Base-by-base conservation (phyloP, 2,888 invertebrate species). In the Helleia helle region DNA sequence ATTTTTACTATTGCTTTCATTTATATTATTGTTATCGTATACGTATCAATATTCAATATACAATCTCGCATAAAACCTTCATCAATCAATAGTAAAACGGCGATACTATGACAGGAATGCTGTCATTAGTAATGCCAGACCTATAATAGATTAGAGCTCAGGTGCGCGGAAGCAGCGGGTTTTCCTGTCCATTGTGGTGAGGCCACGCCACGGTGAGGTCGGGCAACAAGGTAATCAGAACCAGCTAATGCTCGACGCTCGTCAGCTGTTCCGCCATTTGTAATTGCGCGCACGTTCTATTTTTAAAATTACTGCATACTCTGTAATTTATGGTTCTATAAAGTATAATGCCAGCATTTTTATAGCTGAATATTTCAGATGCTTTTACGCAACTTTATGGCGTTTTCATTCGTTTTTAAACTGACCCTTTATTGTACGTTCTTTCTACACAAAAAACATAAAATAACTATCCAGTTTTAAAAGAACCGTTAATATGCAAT, bases 141-240 rank as follows among this genome's bases (percentile, higher is more conserved):
- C 34, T 18, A n/a, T 29, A 3, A 12, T 27, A 29, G 12, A 17
- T 11, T 7, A 11, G 34, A 34, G 34, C 18, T 34, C 55, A 56
- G 55, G 55, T 59, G 56, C 49, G 40, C 57, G 54, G 52, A 55
- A 58, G 54, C 47, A 50, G 54, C 49, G 49, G 50, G 47, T 55
- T 58, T 54, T 55, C 58, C 58, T 58, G 53, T 50, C 41, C 46
- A 48, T 50, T 50, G 46, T 47, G 46, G 46, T 42, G 42, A 38
- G 44, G 45, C 48, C 52, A 52, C 50, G 55, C 51, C 49, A 45
- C 29, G 34, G 40, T 41, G 51, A 58, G 55, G 55, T 55, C 55
- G 49, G 38, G 29, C 38, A 22, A 42, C 53, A 52, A 54, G 52
- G 51, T 43, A 38, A 47, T 13, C 39, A 36, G 34, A 26, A 12